Evolutionary conservation across 2,113 vertebrate species (phyloP), one percentile per base, ranked within the genome.

Genomic region (Forbesichthys agassizii): DNA sequence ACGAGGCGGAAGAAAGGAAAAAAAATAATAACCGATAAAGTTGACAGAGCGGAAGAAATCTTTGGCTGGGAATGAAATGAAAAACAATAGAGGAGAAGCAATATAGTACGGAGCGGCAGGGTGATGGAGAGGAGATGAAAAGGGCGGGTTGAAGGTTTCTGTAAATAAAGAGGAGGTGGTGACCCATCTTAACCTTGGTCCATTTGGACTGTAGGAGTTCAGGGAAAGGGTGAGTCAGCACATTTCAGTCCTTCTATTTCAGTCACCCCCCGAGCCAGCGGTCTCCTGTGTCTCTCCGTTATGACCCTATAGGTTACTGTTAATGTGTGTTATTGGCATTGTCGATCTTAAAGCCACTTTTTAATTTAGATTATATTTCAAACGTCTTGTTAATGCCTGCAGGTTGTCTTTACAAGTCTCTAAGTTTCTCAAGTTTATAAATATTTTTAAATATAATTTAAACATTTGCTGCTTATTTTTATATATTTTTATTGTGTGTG

Each of bases 141-240:
- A 14, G 13, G 13, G 49, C 49, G 5, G 13, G 10, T 14, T 52
- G 49, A 52, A 14, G 49, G 13, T 11, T 52, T 12, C 11, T 52
- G 49, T 12, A 52, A 52, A 52, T 42, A 42, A 42, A 42, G 36
- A 42, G 36, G 36, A 7, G 49, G 4, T 4, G 5, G 69, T 13
- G 11, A 33, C 58, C 48, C 1, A 9, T 18, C 48, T 64, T 70
- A 49, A 68, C 69, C 52, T 54, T 13, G 36, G 18, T 73, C 60
- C 1, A 20, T 33, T 46, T 33, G 42, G 36, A 61, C 58, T 12
- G 18, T 46, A 62, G 61, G 36, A 42, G 36, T 42, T 42, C 1
- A 20, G 16, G 64, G 63, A 73, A 65, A 42, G 36, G 60, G 13
- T 27, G 65, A 48, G 69, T 82, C 74, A 82, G 74, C 68, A 2